These are phyloP conservation scores for Standfussiana lucernea DNA, from an alignment of 2,888 invertebrate genomes.

Conservation along the genomic window DNA sequence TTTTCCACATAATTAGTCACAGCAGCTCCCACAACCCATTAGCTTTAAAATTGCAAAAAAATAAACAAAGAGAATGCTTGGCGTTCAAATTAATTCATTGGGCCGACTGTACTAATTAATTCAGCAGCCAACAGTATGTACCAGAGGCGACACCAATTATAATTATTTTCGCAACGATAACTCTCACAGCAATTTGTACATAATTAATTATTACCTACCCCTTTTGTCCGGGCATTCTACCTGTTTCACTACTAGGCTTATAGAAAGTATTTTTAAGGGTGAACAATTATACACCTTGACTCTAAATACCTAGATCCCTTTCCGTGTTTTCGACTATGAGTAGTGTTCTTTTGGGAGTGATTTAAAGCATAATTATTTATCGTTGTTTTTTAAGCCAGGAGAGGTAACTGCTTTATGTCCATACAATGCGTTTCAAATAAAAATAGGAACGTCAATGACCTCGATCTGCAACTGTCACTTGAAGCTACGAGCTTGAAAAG, in stretches of 20 bases:
- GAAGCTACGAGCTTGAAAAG: too few species aligned
- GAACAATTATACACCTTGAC: slow-evolving; percentile 22
- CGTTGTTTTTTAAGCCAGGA: not conserved
- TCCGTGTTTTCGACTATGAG: slow-evolving; percentile 9
- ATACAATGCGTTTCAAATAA: too few species aligned
- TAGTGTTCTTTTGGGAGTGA: not conserved
- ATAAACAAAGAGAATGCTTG: slow-evolving; percentile 55
- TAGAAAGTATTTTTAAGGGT: slow-evolving; percentile 36
- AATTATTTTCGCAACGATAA: slow-evolving; percentile 68
- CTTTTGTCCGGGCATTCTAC: slow-evolving; percentile 43
- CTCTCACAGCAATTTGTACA: slow-evolving; percentile 64
- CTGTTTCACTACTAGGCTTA: slow-evolving; percentile 30
- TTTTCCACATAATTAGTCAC: slow-evolving; percentile 28
- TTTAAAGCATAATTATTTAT: not conserved
- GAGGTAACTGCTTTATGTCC: not conserved
- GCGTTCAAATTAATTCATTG: slow-evolving; percentile 67
- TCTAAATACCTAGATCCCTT: slow-evolving; percentile 38
- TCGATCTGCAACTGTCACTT: too few species aligned
- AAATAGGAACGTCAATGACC: too few species aligned
- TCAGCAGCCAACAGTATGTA: slow-evolving; percentile 59
- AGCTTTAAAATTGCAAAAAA: slow-evolving; percentile 57
- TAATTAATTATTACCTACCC: slow-evolving; percentile 65
- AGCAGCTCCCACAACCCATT: slow-evolving; percentile 45
- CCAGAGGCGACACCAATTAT: slow-evolving; percentile 66
- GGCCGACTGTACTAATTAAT: slow-evolving; percentile 71